phyloP scores from a whole-genome alignment of 1,140 invertebrate species.

The Neodiprion lecontei region DNA sequence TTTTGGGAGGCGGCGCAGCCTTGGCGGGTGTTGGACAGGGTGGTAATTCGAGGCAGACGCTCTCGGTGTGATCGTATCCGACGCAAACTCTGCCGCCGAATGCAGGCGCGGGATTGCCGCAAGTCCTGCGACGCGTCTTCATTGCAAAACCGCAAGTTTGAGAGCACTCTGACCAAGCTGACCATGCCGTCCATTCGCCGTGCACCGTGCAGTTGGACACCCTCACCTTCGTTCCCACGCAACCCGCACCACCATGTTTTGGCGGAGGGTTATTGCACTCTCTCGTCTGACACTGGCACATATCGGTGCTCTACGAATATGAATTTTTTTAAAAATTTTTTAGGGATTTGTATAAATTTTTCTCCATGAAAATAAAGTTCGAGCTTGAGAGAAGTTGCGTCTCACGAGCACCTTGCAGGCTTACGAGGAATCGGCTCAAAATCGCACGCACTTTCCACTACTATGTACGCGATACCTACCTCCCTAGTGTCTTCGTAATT shows the following conservation, averaged over 20 bases:
- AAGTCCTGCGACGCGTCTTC: constrained; percentile 79
- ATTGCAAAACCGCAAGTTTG: constrained; percentile 79
- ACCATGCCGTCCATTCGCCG: constrained; percentile 89
- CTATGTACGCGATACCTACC: neutral
- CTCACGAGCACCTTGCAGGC: constrained; percentile 24
- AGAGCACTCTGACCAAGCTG: constrained; percentile 85
- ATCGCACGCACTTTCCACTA: neutral
- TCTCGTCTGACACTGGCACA: constrained; percentile 80
- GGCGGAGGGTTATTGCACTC: constrained; percentile 86
- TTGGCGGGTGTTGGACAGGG: constrained; percentile 75
- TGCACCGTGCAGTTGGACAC: constrained; percentile 83
- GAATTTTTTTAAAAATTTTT: neutral
- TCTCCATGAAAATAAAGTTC: neutral
- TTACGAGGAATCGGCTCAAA: neutral
- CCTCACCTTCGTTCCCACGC: constrained; percentile 65
- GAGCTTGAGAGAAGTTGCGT: neutral
- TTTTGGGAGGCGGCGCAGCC: constrained; percentile 65
- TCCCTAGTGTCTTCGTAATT: neutral
- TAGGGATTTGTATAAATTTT: neutral
- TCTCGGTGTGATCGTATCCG: constrained; percentile 78
- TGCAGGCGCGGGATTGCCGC: constrained; percentile 81
- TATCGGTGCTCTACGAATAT: constrained; percentile 56
- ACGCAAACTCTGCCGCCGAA: constrained; percentile 85
- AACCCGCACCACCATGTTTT: constrained; percentile 74
- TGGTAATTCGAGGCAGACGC: constrained; percentile 78